Conservation (phyloP, 2,113 vertebrate species). For the Urocolius indicus region DNA sequence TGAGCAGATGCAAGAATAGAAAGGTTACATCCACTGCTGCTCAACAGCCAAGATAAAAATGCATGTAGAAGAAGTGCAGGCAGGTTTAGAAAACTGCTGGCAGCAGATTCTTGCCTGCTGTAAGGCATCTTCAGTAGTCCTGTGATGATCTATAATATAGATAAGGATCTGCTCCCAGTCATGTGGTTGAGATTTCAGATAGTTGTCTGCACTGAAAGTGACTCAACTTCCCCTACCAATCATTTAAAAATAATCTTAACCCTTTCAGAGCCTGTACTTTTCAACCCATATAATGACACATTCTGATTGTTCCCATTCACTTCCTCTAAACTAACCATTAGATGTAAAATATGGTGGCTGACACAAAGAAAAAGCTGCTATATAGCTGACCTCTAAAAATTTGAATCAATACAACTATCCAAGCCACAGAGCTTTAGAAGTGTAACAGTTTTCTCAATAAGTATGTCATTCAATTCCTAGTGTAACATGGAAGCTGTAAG, state of each 20-base stretch:
- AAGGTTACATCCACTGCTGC: neutral
- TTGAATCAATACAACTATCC: neutral
- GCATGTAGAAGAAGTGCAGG: neutral
- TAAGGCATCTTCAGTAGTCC: neutral
- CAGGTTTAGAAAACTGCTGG: neutral
- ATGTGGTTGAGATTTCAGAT: neutral
- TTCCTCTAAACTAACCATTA: neutral
- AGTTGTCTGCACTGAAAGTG: neutral
- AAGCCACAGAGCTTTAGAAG: neutral
- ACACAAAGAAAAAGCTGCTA: neutral
- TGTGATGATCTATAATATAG: neutral
- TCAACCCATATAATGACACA: neutral
- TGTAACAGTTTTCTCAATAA: neutral
- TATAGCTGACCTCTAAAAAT: neutral
- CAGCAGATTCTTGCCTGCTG: neutral
- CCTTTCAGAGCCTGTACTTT: neutral
- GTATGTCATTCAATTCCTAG: neutral
- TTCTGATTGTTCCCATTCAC: neutral
- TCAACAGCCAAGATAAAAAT: neutral
- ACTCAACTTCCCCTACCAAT: neutral
- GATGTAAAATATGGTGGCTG: rapidly evolving
- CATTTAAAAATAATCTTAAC: neutral
- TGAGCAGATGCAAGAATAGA: neutral
- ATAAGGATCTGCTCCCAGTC: neutral
- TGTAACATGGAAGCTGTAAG: rapidly evolving